A percentile compares a stretch with the other conserved stretches of the same genome.
Conservation (phyloP, 1,140 invertebrate species). For the Drosophila ficusphila region DNA sequence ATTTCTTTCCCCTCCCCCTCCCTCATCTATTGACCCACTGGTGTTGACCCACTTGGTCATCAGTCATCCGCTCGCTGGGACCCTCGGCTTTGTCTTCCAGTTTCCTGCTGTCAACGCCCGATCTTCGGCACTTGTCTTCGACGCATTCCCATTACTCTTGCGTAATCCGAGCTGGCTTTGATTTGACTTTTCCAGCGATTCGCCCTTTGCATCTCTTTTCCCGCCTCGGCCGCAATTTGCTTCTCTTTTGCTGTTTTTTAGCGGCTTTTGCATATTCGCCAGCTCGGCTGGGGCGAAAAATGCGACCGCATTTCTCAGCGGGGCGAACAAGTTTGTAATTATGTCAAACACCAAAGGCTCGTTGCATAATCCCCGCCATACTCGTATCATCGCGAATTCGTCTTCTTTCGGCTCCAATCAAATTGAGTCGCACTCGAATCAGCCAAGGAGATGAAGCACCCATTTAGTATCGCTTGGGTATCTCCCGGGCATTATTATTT, state of each 20-base stretch:
- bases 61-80: conserved; percentile 30
- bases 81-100: conserved; percentile 36
- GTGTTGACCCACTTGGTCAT: conserved; percentile 69
- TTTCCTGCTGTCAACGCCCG: conserved; percentile 64
- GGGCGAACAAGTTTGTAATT: conserved; percentile 79
- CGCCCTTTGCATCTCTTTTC: conserved; percentile 49
- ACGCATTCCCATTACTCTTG: conserved; percentile 59
- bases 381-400: conserved; percentile 17
- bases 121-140: conserved; percentile 64
- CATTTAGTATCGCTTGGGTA: conserved; percentile 16
- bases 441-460: conserved; percentile 6
- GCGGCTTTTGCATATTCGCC: conserved; percentile 66
- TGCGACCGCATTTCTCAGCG: conserved; percentile 68
- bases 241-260: conserved; percentile 7
- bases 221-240: conserved; percentile 27
- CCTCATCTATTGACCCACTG: conserved; percentile 66
- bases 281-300: conserved; percentile 48
- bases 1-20: neutral
- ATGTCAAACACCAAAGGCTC: conserved; percentile 65
- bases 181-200: conserved; percentile 68
- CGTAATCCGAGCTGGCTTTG: conserved; percentile 52
- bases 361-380: conserved; percentile 53
- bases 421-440: conserved; percentile 11
- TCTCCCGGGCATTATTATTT: neutral
- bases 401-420: conserved; percentile 26